Evolutionary conservation across 1,140 invertebrate genomes (phyloP), one percentile per base, ranked within the genome.

Genomic region (Halyomorpha halys): DNA sequence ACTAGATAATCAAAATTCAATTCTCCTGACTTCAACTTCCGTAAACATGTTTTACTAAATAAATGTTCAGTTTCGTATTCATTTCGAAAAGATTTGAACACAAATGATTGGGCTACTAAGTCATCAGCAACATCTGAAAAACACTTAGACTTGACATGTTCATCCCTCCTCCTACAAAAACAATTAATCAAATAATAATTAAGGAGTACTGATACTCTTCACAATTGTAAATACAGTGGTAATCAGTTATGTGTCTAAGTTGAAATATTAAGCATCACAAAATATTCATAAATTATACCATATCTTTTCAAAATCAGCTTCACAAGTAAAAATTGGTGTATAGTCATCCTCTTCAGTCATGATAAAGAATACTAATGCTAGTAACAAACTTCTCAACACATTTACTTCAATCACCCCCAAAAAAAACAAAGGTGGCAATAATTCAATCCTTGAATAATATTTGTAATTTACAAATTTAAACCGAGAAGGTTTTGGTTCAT

Each of bases 61-160:
- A 44, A 39, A 44, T 44, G 16, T 25, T 60, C 59, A 9, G 39
- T 60, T 60, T 60, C 59, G 44, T 18, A 60, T 44, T 60, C 59
- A 60, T 34, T 60, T 11, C 30, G 5, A 23, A 60, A 60, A 5
- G 59, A 39, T 39, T 44, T 60, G 30, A 60, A 60, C 8, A 60
- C 59, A 16, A 60, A 60, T 21, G 27, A 59, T 1, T 59, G 4
- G 8, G 23, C 15, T 8, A 23, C 4, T 27, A 59, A 11, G 1
- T 44, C 59, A 18, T 60, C 59, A 39, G 14, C 25, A 16, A 18
- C 16, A 44, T 60, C 59, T 13, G 16, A 21, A n/a, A 44, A 60
- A 56, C 19, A 56, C 23, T 56, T 25, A 27, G 53, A 56, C 19
- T 49, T 49, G 47, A 21, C 47, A 49, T 18, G 9, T 4, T 49